Base-by-base conservation (phyloP, 2,888 invertebrate species). In the Augiades crinisus region DNA sequence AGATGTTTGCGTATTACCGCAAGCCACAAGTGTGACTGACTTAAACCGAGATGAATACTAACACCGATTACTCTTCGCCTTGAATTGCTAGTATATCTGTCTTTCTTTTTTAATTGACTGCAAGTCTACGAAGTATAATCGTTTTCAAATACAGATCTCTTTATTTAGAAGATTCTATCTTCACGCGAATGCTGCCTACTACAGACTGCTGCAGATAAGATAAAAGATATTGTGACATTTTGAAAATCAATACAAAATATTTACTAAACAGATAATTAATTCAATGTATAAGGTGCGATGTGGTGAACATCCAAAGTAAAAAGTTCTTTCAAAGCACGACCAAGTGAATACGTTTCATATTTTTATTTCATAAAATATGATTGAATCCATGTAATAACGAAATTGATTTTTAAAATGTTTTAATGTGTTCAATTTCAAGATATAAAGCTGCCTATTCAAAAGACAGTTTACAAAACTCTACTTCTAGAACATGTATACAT, bases 1-100 rank as follows among this genome's bases (percentile, higher is more conserved):
- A 65, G 65, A 65, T 66, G 63, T 57, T 56, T 34, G 47, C 14
- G 43, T 46, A 44, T 34, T 45, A 54, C 49, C 43, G 40, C 40
- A 49, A 54, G 46, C 52, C 40, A 41, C 40, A 45, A 44, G 44
- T 30, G 19, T 43, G 27, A 27, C 27, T 27, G 38, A 47, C 47
- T 47, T n/a, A 47, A 38, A 10, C 16, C 38, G n/a, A 22, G 16
- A 33, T 40, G 22, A 33, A 40, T 40, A 47, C 38, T 38, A 47
- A 47, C 40, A 40, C 30, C 30, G 40, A 33, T 19, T 31, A 31
- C 14, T 16, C 19, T 3, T 30, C 8, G 37, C 12, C n/a, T 16
- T 27, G 40, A 37, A 17, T 19, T 7, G n/a, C 21, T 10, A 3
- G 8, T 6, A 10, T 8, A n/a, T 22, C 14, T 13, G 13, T 27